Percentiles rank a stretch among this genome's conserved stretches.
phyloP scores from a whole-genome alignment of 2,113 vertebrate species.

The Etheostoma cragini region DNA sequence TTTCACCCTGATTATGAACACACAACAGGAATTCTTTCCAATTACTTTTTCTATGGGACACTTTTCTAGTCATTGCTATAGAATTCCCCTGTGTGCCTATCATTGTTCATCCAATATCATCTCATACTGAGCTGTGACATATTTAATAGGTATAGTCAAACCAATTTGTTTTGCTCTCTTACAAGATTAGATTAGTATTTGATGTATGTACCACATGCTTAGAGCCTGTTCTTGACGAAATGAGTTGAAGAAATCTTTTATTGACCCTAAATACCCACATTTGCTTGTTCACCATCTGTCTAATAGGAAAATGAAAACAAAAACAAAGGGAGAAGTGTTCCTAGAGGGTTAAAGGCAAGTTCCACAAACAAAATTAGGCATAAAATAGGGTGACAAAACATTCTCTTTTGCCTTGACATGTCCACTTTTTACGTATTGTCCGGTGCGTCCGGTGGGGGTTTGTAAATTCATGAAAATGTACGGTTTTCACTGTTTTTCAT shows the following conservation, averaged over 20 bases:
- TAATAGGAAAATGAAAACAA: conserved; percentile 41
- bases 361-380: conserved; percentile 18
- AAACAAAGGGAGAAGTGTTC: conserved; percentile 13
- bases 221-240: conserved; percentile 19
- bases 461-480: too few relatives aligned
- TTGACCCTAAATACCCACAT: conserved; percentile 54
- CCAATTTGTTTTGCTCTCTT: conserved; percentile 47
- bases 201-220: conserved; percentile 54
- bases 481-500: too few relatives aligned
- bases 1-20: conserved; percentile 47
- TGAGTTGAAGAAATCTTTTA: conserved; percentile 51
- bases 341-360: not conserved
- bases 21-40: conserved; percentile 58
- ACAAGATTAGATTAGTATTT: conserved; percentile 55
- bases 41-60: conserved; percentile 53
- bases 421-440: too few relatives aligned
- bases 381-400: not conserved
- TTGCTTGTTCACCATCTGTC: conserved; percentile 53
- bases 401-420: too few relatives aligned
- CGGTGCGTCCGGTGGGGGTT: too few relatives aligned
- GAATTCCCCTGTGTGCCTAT: conserved; percentile 58
- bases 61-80: conserved; percentile 25
- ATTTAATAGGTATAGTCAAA: conserved; percentile 61
- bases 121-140: conserved; percentile 52
- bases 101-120: conserved; percentile 50